Evolutionary conservation across 2,113 vertebrate species (phyloP).

Genomic region (Camelus dromedarius): DNA sequence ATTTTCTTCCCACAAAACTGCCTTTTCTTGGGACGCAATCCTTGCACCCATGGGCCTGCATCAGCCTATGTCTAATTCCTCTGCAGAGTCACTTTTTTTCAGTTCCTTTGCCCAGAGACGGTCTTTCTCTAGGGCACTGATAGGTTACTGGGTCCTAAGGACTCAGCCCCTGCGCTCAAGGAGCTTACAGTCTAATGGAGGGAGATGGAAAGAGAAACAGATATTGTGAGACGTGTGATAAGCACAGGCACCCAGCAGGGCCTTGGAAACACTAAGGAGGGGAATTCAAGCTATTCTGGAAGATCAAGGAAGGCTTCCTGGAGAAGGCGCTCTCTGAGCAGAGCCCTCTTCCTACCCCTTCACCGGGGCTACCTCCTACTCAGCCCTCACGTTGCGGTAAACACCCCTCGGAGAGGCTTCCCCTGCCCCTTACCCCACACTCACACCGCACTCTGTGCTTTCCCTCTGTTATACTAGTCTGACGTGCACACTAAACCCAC

Average conservation of each 20-base stretch:
- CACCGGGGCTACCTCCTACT: background rate
- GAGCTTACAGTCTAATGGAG: background rate
- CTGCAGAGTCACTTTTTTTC: background rate
- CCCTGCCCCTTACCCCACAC: background rate
- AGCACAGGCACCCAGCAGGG: background rate
- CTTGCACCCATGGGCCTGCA: background rate
- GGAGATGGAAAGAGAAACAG: background rate
- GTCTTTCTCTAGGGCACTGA: background rate
- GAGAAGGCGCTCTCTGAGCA: background rate
- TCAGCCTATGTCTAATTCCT: background rate
- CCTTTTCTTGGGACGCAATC: background rate
- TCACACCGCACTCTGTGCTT: background rate
- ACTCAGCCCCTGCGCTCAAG: background rate
- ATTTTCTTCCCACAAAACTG: background rate
- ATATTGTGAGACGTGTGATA: background rate
- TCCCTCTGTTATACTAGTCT: background rate
- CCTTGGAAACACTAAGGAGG: background rate
- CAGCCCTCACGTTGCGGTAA: slow-evolving; percentile 23
- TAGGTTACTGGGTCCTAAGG: background rate
- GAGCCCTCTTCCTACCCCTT: background rate
- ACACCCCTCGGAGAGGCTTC: background rate
- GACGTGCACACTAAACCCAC: background rate
- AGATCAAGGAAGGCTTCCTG: background rate
- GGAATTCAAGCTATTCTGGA: background rate
- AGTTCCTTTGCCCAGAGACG: background rate